Base-by-base conservation (phyloP, 2,113 vertebrate species). In the Brienomyrus brachyistius region DNA sequence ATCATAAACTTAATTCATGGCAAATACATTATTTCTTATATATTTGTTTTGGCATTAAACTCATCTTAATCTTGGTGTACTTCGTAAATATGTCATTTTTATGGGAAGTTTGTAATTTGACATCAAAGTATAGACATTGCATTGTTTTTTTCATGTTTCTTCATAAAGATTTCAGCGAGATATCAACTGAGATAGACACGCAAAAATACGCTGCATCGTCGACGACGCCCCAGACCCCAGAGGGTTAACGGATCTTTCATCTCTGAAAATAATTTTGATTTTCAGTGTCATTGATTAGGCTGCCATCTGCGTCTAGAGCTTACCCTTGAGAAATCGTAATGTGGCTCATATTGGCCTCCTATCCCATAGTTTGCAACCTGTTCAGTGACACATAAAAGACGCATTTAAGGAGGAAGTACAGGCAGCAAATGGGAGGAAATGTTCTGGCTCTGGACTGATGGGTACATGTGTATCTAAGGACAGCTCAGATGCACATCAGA, bases 311-410 rank as follows among this genome's bases (percentile, higher is more conserved):
- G 86, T 13, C 88, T 31, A 77, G 11, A 21, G 8, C 98, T 98
- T 96, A 99, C 98, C 97, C 98, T 96, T 1, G 98, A 99, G 93
- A 99, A 99, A 94, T 99, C 98, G 3, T 96, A 99, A 93, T 99
- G 98, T 77, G 98, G 98, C 90, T 99, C 98, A 0, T 99, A 99
- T 92, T 99, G 98, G 92, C 98, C 98, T 95, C 98, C 98, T 91
- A 99, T 97, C 59, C 98, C 98, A 0, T 99, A 99, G 95, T 99
- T 99, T 90, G 98, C 98, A 89, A 99, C 97, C 98, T 99, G 93
- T 8, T 84, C 27, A 5, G 87, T 62, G 88, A 84, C 31, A 91
- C 2, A 90, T 45, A 66, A 56, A 62, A 66, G 56, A 88, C 9
- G 27, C 3, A 21, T 62, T 62, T 45, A 88, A 35, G 17, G 35